Percentiles rank a stretch among this genome's conserved stretches.
phyloP scores from a whole-genome alignment of 2,113 vertebrate genomes.

The Muntiacus reevesi region DNA sequence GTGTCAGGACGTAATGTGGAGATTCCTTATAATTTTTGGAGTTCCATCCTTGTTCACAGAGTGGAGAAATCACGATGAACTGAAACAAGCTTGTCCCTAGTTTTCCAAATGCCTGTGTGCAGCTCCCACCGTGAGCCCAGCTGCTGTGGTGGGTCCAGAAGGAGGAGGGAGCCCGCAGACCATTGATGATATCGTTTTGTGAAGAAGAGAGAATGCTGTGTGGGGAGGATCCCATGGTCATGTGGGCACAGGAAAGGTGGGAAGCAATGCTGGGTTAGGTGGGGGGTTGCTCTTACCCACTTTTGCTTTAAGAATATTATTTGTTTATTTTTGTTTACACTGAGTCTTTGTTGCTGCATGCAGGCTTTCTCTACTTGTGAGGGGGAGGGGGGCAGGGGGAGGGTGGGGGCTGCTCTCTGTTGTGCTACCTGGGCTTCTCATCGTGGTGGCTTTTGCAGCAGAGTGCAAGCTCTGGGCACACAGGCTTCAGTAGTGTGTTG shows the following conservation, averaged over 20 bases:
- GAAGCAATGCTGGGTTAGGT: neutral
- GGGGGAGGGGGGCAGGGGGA: neutral
- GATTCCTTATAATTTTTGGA: neutral
- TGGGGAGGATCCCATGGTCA: fast-evolving
- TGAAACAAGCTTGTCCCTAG: too few species aligned
- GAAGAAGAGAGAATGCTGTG: neutral
- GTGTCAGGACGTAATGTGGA: neutral
- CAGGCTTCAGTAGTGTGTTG: neutral
- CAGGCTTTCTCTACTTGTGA: neutral
- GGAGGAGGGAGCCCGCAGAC: neutral
- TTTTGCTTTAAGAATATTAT: neutral
- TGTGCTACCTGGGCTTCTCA: fast-evolving
- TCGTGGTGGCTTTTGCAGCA: neutral
- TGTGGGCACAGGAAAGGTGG: fast-evolving
- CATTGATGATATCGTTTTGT: fast-evolving
- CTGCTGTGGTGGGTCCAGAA: neutral
- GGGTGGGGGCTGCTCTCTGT: neutral
- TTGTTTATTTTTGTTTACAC: neutral
- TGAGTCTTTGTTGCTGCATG: neutral
- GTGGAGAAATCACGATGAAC: neutral
- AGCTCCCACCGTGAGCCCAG: fast-evolving
- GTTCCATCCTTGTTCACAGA: too few species aligned
- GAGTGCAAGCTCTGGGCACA: fast-evolving
- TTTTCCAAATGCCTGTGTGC: neutral
- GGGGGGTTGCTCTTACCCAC: neutral